Evolutionary conservation across 2,888 invertebrate species (phyloP), one percentile per base, ranked within the genome.

Genomic region (Lochmaea crataegi): DNA sequence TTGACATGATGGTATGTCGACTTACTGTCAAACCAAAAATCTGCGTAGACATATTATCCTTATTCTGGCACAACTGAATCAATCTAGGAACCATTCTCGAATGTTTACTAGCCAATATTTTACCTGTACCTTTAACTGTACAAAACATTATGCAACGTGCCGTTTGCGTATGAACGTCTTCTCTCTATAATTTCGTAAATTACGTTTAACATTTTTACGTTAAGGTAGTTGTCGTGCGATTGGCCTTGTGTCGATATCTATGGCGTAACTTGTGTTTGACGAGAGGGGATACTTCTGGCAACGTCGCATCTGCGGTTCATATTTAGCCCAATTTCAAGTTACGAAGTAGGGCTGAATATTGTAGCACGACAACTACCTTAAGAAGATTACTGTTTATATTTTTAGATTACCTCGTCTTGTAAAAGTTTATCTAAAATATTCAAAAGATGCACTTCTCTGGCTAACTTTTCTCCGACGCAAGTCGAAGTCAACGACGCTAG

Each of bases 401-500:
- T 32, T 16, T 61, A 6, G 38, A 56, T 76, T 80, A 86, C 87
- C 73, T 85, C 80, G 67, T 85, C 82, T 22, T 85, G 79, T 38
- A 87, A 73, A 14, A 86, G 79, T 53, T 71, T 73, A 53, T 82
- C 83, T 16, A 88, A 76, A 57, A 73, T 79, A 6, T 76, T 69
- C 60, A 88, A 73, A 45, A 88, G 74, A 65, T 86, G 81, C 16
- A 79, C 70, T 67, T 86, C 82, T 12, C 84, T 80, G 2, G 87
- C 85, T 58, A 85, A 81, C 76, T 83, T 81, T 78, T 87, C 86
- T 9, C 86, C 88, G 58, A 76, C 68, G 16, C 81, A 73, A 3
- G 85, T 84, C 22, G 85, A 81, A 61, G 86, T 83, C 12, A 88
- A 77, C 51, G 83, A 77, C 18, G 82, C 80, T 7, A 88, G 71